These are phyloP conservation scores for Actinemys pallida DNA, from an alignment of 2,113 vertebrate genomes.

Conservation along the genomic window DNA sequence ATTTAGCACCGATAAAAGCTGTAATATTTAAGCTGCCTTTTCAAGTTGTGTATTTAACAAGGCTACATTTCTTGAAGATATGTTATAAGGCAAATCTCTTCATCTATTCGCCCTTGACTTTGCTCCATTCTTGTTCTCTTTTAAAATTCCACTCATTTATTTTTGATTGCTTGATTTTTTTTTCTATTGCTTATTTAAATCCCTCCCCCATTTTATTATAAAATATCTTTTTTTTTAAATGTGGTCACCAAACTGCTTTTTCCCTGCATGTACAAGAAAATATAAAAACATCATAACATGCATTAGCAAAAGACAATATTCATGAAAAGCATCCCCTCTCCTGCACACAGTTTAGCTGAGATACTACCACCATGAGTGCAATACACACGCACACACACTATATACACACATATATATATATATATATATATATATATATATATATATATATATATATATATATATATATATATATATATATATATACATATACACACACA, in stretches of 20 bases:
- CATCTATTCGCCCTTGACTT: conserved; percentile 17
- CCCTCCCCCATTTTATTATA: neutral
- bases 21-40: conserved; percentile 21
- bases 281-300: neutral
- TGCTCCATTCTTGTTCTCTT: neutral
- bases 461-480: too few relatives aligned
- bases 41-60: conserved; percentile 49
- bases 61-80: conserved; percentile 2
- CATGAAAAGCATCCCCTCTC: neutral
- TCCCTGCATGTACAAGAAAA: neutral
- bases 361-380: neutral
- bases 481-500: too few relatives aligned
- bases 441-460: too few relatives aligned
- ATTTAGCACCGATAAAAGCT: conserved; percentile 43
- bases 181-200: neutral
- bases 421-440: too few relatives aligned
- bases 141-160: conserved; percentile 28
- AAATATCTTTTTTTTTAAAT: neutral
- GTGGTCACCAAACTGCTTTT: neutral
- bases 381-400: too few relatives aligned
- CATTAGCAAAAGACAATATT: neutral
- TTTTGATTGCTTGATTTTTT: neutral
- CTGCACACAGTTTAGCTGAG: neutral
- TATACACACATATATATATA: too few relatives aligned
- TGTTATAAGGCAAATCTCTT: conserved; percentile 30